phyloP scores from a whole-genome alignment of 2,888 invertebrate genomes.

The Himalopsyche japonica region DNA sequence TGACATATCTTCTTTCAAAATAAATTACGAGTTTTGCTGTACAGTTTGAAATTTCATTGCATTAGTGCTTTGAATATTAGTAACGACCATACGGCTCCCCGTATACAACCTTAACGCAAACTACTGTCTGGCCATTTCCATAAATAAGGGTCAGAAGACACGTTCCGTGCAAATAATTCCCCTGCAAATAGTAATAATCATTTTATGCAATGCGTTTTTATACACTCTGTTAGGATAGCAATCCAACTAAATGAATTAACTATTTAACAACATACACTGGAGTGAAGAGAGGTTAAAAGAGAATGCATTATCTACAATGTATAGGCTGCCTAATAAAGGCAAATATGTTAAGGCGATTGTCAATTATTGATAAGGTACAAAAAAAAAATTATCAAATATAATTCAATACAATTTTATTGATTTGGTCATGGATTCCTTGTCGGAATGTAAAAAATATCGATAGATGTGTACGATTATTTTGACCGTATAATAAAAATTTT shows the following conservation, averaged over 20 bases:
- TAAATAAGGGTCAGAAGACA: slow-evolving; percentile 24
- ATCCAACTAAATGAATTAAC: not conserved
- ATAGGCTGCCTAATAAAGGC: no score
- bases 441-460: no score
- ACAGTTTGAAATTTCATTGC: not conserved
- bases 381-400: no score
- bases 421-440: no score
- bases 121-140: slow-evolving; percentile 15
- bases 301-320: not conserved
- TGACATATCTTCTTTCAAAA: no score
- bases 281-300: not conserved
- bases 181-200: not conserved
- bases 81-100: slow-evolving; percentile 7
- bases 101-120: slow-evolving; percentile 23
- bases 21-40: no score
- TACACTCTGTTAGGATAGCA: not conserved
- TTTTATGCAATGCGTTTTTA: not conserved
- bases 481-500: no score
- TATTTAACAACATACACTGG: not conserved
- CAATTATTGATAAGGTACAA: no score
- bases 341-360: no score
- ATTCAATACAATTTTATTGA: no score
- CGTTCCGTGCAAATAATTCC: slow-evolving; percentile 7
- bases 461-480: no score
- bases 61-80: slow-evolving; percentile 12